Base-by-base conservation (phyloP, 2,113 vertebrate species). In the Alethe diademata region DNA sequence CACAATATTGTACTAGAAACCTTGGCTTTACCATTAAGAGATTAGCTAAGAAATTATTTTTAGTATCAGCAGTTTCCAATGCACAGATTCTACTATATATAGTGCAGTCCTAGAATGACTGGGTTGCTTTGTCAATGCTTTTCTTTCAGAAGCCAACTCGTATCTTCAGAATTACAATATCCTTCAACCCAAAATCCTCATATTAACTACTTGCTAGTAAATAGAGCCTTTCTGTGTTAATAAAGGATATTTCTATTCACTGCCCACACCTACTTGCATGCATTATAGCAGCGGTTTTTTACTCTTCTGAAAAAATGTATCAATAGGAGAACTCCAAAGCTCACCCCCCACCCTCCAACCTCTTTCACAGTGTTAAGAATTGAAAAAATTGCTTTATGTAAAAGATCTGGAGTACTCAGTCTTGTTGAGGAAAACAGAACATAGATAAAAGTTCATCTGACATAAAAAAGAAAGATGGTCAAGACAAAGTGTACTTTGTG, bases 401-500 rank as follows among this genome's bases (percentile, higher is more conserved):
- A 95, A 94, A 93, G 45, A 19, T 80, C 65, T 78, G 58, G 24
- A 58, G n/a, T 69, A 78, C 91, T 86, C 70, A 88, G 66, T 36
- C 47, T 96, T 61, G 29, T 24, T 81, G 48, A 83, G 86, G 96
- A 95, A 90, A 75, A 78, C 79, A 93, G 80, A 91, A 87, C 86
- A 91, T 6, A 92, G 92, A 94, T 65, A 90, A 95, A 96, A 97
- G 48, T 88, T 93, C 73, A 76, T 24, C 61, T 79, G 80, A 84
- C 18, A 95, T 72, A 82, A 91, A 86, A 84, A 86, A 72, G 51
- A 76, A 94, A 67, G 28, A 67, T 90, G 93, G 93, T 84, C 93
- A 96, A 95, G 85, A 92, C 54, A 93, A 95, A 96, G 47, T 18
- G 42, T 88, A 40, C 61, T 94, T 87, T 96, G 67, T 76, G 67